Evolutionary conservation across 2,113 vertebrate genomes (phyloP), one percentile per base, ranked within the genome.

Genomic region (Mastomys natalensis): DNA sequence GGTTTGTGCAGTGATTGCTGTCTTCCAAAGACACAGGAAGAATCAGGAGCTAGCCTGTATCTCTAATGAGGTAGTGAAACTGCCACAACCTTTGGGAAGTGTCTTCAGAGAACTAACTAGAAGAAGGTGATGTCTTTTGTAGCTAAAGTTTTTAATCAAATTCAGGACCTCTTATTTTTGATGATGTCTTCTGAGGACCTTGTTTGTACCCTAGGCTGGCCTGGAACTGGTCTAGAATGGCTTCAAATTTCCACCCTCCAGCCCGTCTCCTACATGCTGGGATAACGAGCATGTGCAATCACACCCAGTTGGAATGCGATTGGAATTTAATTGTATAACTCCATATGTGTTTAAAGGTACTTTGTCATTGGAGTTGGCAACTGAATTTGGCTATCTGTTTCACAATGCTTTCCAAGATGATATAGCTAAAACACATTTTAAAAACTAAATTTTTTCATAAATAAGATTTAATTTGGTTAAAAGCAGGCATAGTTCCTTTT

Each of bases 291-390:
- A 29, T 55, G 45, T 55, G 21, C 34, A 22, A 29, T 62, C n/a
- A 62, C 12, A 66, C 3, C 10, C 10, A 55, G 66, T 26, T 66
- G 26, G 48, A 86, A 88, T 62, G 24, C 82, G 19, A 88, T 68
- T 84, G 64, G 29, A 89, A 74, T 66, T 78, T 74, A 53, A 78
- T 26, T 34, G 58, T 26, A 2, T 62, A 93, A 76, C 2, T 76
- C 43, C 19, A 26, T 37, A 60, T 40, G n/a, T 19, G 55, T 66
- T 66, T 81, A 86, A 37, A 77, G 80, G 45, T 37, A 68, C 13
- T 78, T 92, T 94, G 55, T 43, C 92, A 93, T 76, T 64, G 55
- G 90, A 94, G 90, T 10, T 94, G 90, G 40, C 53, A 31, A 87
- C 73, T 93, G 74, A 90, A 93, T 85, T 89, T 60, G n/a, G 45